These are phyloP conservation scores for Panzeria rudis DNA, from an alignment of 2,888 invertebrate species.

Conservation along the genomic window DNA sequence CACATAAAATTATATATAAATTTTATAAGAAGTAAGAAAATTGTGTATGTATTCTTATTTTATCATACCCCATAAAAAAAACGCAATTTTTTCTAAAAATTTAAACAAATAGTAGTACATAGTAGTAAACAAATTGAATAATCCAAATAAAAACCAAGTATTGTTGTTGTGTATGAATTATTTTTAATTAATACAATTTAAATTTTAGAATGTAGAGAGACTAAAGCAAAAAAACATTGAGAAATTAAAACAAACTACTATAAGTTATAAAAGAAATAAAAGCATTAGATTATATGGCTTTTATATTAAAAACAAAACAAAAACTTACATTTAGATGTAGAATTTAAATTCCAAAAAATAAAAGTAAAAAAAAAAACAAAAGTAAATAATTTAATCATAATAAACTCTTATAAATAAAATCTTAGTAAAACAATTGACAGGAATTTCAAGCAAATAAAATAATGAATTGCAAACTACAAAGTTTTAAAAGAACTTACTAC, in stretches of 20 bases:
- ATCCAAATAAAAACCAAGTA: conserved; percentile 71
- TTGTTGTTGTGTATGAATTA: conserved; percentile 71
- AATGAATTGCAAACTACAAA: conserved; percentile 51
- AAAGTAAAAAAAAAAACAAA: conserved; percentile 1
- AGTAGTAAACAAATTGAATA: conserved; percentile 49
- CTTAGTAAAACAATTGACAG: conserved; percentile 33
- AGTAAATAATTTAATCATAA: conserved; percentile 11
- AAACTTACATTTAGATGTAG: conserved; percentile 33
- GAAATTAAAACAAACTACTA: conserved; percentile 27
- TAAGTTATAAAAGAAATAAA: conserved; percentile 38
- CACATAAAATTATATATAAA: conserved; percentile 4
- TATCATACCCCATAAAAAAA: not conserved
- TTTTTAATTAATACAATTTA: conserved; percentile 58
- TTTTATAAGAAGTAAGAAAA: conserved; percentile 6
- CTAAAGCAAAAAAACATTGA: conserved; percentile 58
- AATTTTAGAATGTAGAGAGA: conserved; percentile 64
- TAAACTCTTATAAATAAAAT: conserved; percentile 19
- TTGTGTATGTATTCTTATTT: too few species aligned
- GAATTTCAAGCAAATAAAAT: conserved; percentile 49
- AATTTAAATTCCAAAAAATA: conserved; percentile 54
- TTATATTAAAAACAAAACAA: conserved; percentile 40
- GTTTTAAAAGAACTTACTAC: conserved; percentile 16
- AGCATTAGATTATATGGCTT: conserved; percentile 60
- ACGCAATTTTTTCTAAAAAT: conserved; percentile 25
- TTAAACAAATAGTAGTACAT: conserved; percentile 33